Base-by-base conservation (phyloP, 2,888 invertebrate genomes). In the Steinernema scapterisci region DNA sequence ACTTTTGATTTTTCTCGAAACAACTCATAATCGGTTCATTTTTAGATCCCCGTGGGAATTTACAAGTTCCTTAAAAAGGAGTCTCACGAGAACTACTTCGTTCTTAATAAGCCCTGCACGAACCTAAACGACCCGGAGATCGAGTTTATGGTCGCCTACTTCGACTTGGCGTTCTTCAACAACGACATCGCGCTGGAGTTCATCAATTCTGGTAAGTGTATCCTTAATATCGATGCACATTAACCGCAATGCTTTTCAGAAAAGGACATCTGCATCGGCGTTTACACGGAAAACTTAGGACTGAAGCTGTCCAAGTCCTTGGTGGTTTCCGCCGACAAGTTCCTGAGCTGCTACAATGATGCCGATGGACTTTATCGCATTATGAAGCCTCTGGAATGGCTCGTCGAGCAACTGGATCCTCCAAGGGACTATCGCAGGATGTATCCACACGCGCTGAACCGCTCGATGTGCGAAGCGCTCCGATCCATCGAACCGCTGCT, bases 101-200 rank as follows among this genome's bases (percentile, higher is more conserved):
- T 63, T 16, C 63, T 63, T 27, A 63, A 63, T n/a, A 27, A 38
- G 25, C 11, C 31, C 2, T 16, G 31, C 16, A 38, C 27, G 9
- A 16, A 16, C 31, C 16, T 31, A 9, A 27, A 27, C 7, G 63
- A 63, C 31, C 16, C 23, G 16, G 25, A 27, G 2, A 13, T 63
- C 27, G 63, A 63, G 11, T 27, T 25, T 25, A 27, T 63, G 27
- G 63, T 63, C 16, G 27, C 63, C 13, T 31, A 27, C 16, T 63
- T 63, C 38, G 63, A 63, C 19, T 38, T 63, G 38, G 21, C 63
- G 19, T 38, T 31, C 16, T 63, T 63, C 63, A 9, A 63, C 16
- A 13, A 6, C 11, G 25, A 25, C 16, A 16, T 27, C 16, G 63
- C 38, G 11, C 16, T 16, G 31, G 16, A 63, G 31, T 63, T 63